phyloP scores from a whole-genome alignment of 2,113 vertebrate species.

The Sturnus vulgaris region DNA sequence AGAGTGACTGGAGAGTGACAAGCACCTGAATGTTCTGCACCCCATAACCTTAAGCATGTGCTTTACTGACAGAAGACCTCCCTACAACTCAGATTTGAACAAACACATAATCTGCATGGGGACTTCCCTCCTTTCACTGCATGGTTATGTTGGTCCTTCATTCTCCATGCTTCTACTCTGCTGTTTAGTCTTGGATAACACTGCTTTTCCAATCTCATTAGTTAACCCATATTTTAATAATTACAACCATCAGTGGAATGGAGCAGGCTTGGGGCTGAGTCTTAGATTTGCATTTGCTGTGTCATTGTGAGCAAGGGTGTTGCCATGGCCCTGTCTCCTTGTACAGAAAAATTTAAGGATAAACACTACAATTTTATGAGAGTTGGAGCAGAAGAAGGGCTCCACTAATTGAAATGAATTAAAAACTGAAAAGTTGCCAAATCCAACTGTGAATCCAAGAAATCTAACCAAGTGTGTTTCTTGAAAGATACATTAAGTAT shows the following conservation, averaged over 20 bases:
- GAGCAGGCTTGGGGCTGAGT: neutral
- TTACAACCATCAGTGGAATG: neutral
- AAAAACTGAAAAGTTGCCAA: neutral
- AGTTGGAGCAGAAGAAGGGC: neutral
- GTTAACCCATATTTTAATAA: neutral
- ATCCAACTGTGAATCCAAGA: neutral
- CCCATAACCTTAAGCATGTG: neutral
- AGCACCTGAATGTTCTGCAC: neutral
- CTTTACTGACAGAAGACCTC: neutral
- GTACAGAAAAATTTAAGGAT: neutral
- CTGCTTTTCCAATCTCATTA: neutral
- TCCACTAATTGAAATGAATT: neutral
- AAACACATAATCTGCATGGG: accelerated
- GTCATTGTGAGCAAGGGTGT: neutral
- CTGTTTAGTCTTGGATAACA: neutral
- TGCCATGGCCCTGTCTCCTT: neutral
- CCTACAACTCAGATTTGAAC: neutral
- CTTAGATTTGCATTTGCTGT: neutral
- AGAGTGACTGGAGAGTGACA: neutral
- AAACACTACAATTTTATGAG: neutral
- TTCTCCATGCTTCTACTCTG: neutral
- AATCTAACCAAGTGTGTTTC: neutral
- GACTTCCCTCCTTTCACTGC: neutral
- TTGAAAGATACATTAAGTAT: neutral
- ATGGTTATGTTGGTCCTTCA: neutral